Base-by-base conservation (phyloP, 2,888 invertebrate species). In the Lomographa bimaculata region DNA sequence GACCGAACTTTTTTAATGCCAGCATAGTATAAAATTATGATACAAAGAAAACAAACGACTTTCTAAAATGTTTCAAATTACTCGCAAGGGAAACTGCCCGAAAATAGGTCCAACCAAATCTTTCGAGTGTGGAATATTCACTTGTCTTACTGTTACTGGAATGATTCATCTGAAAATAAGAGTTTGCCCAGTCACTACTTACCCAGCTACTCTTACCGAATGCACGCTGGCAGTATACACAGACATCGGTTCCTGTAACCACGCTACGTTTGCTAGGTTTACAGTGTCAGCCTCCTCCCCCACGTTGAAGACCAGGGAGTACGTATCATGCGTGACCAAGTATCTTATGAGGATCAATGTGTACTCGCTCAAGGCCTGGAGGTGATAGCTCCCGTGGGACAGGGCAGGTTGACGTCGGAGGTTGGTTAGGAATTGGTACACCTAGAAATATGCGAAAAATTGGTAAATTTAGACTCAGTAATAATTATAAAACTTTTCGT, bases 251-350 rank as follows among this genome's bases (percentile, higher is more conserved):
- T 46, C 63, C 1, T 57, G 42, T 5, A 84, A 35, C 6, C 64
- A 48, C 1, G 54, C 10, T 0, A 76, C 41, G 6, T 34, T 46
- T 2, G 54, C 43, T 6, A 92, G 70, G 51, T 90, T 79, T 1
- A 91, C 71, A 0, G 56, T 50, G 48, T 87, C 79, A 11, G 65
- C 43, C 2, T 38, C 53, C 1, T 69, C 59, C 0, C 89, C 89
- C 20, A 92, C 86, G 67, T 93, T 93, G 44, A 91, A 75, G 3
- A 92, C 58, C 7, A 91, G 67, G 0, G 80, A 76, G 48, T 71
- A 72, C 0, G 74, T 66, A 40, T 78, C 73, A 41, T 68, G 56
- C 1, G 73, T 74, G 14, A 46, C 32, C 5, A 82, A 62, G 35
- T 72, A 51, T 1, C 82, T 62, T 18, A 76, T 63, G 6, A 82